Evolutionary conservation across 2,113 vertebrate genomes (phyloP).

Genomic region (Marmota flaviventris): DNA sequence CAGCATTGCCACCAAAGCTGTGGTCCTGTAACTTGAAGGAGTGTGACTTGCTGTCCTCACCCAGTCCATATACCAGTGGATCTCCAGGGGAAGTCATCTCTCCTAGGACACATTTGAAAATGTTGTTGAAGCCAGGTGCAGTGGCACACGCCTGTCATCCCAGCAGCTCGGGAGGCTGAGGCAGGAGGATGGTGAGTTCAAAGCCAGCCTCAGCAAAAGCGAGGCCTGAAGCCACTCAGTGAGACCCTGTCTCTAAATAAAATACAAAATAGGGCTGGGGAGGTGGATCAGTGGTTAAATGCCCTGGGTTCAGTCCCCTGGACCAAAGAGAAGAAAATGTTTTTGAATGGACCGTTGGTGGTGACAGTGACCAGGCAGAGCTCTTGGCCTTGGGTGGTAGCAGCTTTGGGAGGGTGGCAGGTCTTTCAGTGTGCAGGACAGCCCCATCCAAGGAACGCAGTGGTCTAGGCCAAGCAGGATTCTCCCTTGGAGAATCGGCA

Average conservation of each 20-base stretch:
- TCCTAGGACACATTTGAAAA: not conserved
- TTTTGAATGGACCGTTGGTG: not conserved
- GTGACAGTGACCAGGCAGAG: not conserved
- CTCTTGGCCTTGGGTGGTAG: not conserved
- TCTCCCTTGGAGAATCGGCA: not conserved
- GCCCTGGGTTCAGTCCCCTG: too few relatives aligned
- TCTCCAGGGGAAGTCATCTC: not conserved
- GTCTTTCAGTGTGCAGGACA: not conserved
- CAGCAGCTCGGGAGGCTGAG: too few relatives aligned
- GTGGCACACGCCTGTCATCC: too few relatives aligned
- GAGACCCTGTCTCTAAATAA: too few relatives aligned
- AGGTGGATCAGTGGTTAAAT: too few relatives aligned
- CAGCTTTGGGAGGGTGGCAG: not conserved
- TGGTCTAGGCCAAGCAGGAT: not conserved
- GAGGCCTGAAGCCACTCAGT: too few relatives aligned
- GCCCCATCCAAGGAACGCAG: not conserved
- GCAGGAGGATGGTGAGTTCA: too few relatives aligned
- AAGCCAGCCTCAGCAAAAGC: too few relatives aligned
- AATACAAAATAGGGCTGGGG: too few relatives aligned
- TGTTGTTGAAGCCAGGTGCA: not conserved
- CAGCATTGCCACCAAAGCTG: not conserved
- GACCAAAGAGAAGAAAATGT: too few relatives aligned
- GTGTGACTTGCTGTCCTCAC: not conserved
- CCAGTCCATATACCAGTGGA: too few relatives aligned
- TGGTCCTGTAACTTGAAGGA: not conserved